Evolutionary conservation across 2,113 vertebrate genomes (phyloP), one percentile per base, ranked within the genome.

Genomic region (Verasper variegatus): DNA sequence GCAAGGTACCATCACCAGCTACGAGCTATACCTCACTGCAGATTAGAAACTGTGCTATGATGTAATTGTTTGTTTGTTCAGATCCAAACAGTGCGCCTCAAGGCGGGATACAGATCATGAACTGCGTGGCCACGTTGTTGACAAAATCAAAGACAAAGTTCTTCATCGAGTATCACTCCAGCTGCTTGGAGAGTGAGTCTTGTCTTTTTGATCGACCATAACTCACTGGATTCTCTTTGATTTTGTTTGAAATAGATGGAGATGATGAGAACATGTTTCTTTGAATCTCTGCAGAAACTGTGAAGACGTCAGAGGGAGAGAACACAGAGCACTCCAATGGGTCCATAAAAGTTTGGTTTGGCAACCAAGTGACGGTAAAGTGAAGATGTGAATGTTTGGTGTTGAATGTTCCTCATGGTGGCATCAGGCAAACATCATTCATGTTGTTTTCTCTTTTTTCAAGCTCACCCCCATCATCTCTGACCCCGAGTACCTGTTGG

Each of bases 131-230:
- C 49, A 96, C 86, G 0, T 90, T 99, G 80, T 93, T 91, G 89
- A 99, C 98, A 15, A 99, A 99, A 91, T 97, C 97, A 6, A 97
- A 98, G 91, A 99, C 98, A 35, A 97, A 96, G 82, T 99, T 99
- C 95, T 98, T 96, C 94, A 96, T 99, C 0, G 98, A 99, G 77
- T 98, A 96, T 85, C 95, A 99, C 71, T 99, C 98, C 11, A 97
- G 95, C 93, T 99, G 97, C 91, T 90, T 99, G 86, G 98, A 99
- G 90, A 96, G 98, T 99, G 94, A 0, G 86, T 75, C 56, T 49
- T 0, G 9, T 51, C 14, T 40, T 17, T 75, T 2, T 42, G 14
- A 21, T 15, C 58, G 8, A 51, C 35, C 5, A 11, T 23, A 21
- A 58, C 47, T 27, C 1, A 4, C 4, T 49, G 7, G 18, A 68